These are phyloP conservation scores for Amphipoea oculea DNA, from an alignment of 2,888 invertebrate species.

Conservation along the genomic window DNA sequence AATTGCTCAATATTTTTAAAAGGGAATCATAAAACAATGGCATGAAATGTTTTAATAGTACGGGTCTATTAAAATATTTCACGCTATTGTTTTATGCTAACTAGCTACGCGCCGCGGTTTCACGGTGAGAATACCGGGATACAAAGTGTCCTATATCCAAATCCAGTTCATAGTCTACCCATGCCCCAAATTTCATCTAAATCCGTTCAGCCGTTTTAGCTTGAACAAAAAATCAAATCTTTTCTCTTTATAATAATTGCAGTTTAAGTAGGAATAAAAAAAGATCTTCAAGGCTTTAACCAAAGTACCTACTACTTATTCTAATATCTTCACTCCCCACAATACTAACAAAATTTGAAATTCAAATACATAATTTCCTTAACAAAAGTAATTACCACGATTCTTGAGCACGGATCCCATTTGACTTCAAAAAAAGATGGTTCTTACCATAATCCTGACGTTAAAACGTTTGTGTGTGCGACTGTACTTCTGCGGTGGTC, in stretches of 20 bases:
- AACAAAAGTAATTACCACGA: conserved; percentile 47
- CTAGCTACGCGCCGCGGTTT: too few relatives aligned
- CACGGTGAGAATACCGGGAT: too few relatives aligned
- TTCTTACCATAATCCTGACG: conserved; percentile 56
- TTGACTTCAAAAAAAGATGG: conserved; percentile 16
- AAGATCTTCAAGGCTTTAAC: not conserved
- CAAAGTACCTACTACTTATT: not conserved
- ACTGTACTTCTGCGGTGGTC: conserved; percentile 73
- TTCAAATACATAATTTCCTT: conserved; percentile 51
- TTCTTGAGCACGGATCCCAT: conserved; percentile 7
- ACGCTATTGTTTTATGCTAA: too few relatives aligned
- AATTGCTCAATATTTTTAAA: too few relatives aligned
- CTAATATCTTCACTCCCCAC: conserved; percentile 16
- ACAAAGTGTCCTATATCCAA: too few relatives aligned
- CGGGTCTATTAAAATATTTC: too few relatives aligned
- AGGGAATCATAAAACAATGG: too few relatives aligned
- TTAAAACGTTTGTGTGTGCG: conserved; percentile 56
- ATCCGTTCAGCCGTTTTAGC: too few relatives aligned
- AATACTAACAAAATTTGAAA: conserved; percentile 51
- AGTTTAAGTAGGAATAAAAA: not conserved
- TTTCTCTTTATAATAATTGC: not conserved
- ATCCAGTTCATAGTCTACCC: too few relatives aligned
- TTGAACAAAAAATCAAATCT: too few relatives aligned
- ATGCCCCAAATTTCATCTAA: too few relatives aligned
- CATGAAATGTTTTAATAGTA: too few relatives aligned